These are phyloP conservation scores for Agrochola lychnidis DNA, from an alignment of 2,888 invertebrate genomes.

Conservation along the genomic window DNA sequence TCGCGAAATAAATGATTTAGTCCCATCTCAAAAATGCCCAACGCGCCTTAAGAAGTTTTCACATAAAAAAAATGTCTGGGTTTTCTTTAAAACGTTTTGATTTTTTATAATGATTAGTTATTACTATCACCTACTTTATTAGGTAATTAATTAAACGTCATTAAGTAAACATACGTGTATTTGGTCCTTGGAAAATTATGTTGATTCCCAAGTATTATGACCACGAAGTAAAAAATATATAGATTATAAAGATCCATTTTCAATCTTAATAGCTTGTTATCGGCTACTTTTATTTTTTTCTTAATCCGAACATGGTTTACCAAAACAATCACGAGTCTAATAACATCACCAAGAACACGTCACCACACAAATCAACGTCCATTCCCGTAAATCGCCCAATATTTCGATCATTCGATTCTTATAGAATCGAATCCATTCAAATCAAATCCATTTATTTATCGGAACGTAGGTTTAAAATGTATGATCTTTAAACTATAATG, in stretches of 20 bases:
- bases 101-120: background rate
- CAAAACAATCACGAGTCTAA: background rate
- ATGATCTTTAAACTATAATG: no score
- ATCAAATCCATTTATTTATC: no score
- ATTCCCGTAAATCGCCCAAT: conserved; percentile 20
- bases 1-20: no score
- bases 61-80: no score
- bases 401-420: conserved; percentile 53
- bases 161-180: background rate
- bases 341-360: background rate
- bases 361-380: conserved; percentile 24
- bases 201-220: background rate
- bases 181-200: background rate
- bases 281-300: background rate
- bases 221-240: no score
- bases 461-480: no score
- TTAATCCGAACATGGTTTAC: background rate
- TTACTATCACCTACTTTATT: no score
- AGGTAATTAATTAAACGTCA: background rate
- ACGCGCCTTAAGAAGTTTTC: no score
- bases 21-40: no score
- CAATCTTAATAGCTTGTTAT: background rate
- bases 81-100: background rate
- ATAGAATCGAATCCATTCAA: no score
- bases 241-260: background rate